phyloP scores from a whole-genome alignment of 2,113 vertebrate species.

The Strix aluco region DNA sequence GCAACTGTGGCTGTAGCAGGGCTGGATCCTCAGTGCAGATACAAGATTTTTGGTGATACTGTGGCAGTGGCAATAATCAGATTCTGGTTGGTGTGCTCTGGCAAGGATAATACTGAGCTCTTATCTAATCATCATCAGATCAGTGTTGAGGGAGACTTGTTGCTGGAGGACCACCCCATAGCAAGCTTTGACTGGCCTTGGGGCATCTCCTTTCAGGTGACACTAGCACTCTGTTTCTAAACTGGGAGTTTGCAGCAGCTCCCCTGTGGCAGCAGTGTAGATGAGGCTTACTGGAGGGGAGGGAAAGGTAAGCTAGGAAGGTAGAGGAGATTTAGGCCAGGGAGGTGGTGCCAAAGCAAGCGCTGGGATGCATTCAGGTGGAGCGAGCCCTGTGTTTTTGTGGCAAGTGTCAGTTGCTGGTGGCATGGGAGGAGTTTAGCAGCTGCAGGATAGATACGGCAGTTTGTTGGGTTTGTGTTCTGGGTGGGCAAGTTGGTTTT shows the following conservation, averaged over 20 bases:
- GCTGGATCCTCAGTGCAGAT: not conserved
- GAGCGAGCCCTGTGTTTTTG: not conserved
- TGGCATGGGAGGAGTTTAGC: not conserved
- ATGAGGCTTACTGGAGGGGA: not conserved
- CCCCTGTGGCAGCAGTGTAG: not conserved
- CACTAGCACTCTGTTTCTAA: not conserved
- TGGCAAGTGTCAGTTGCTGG: not conserved
- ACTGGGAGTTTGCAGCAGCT: not conserved
- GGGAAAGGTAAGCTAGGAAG: not conserved
- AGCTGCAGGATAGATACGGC: not conserved
- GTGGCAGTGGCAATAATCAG: not conserved
- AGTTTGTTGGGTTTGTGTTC: not conserved
- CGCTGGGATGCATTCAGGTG: not conserved
- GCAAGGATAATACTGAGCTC: not conserved
- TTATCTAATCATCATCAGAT: not conserved
- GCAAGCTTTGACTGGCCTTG: not conserved
- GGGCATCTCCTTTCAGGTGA: not conserved
- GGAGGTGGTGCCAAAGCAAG: not conserved
- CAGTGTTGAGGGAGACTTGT: not conserved
- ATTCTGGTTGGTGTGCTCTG: not conserved
- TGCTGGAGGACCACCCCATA: not conserved
- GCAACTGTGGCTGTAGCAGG: no score
- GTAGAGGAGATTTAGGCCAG: not conserved
- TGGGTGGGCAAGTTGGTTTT: not conserved
- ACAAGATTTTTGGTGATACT: not conserved